Percentiles rank a stretch among this genome's conserved stretches.
phyloP scores from a whole-genome alignment of 2,888 invertebrate genomes.

The Resseliella maxima region DNA sequence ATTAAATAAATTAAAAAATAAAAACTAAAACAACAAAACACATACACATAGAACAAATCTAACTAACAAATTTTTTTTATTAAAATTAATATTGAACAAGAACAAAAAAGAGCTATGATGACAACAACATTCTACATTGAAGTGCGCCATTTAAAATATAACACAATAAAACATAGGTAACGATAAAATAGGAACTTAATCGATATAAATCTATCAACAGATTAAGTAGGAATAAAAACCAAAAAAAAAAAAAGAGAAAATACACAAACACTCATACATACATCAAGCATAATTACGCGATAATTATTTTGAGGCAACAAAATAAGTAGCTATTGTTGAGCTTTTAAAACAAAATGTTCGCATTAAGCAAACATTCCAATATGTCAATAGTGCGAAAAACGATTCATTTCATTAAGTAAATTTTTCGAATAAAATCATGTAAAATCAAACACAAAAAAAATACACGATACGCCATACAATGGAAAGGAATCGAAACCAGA shows the following conservation, averaged over 20 bases:
- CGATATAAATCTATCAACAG: slow-evolving; percentile 16
- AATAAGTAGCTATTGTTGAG: slow-evolving; percentile 9
- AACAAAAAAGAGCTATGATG: neutral
- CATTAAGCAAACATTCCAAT: neutral
- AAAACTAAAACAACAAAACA: neutral
- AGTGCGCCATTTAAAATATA: neutral
- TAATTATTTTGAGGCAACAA: neutral
- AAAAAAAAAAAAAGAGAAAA: neutral
- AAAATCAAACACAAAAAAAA: too few relatives aligned
- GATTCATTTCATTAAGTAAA: too few relatives aligned
- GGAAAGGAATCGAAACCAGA: too few relatives aligned
- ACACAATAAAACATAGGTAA: neutral
- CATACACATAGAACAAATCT: neutral
- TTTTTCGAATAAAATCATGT: too few relatives aligned
- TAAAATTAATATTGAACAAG: neutral
- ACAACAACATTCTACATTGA: neutral
- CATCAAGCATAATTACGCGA: slow-evolving; percentile 9
- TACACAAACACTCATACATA: too few relatives aligned
- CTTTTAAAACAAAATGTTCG: neutral
- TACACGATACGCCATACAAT: too few relatives aligned
- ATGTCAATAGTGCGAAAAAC: neutral
- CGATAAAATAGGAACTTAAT: slow-evolving; percentile 9
- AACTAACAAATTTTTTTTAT: slow-evolving; percentile 22
- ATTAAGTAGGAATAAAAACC: slow-evolving; percentile 21
- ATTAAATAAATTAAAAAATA: too few relatives aligned